These are phyloP conservation scores for Asarcornis scutulata DNA, from an alignment of 2,113 vertebrate genomes.

Conservation along the genomic window DNA sequence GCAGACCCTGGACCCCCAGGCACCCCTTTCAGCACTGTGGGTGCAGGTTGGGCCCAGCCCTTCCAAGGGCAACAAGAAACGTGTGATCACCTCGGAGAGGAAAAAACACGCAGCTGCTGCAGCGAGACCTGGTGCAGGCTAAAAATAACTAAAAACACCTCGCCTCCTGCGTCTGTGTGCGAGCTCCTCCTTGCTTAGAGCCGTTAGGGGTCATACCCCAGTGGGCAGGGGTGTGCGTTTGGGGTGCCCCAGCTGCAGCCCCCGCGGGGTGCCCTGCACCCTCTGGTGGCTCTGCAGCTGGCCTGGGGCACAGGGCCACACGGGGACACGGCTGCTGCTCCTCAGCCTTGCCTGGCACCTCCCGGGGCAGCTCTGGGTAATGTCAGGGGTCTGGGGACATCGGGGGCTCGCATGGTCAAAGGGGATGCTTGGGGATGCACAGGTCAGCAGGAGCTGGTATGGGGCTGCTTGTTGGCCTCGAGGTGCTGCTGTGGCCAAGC, in stretches of 20 bases:
- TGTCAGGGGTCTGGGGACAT: not conserved
- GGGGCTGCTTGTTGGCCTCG: not conserved
- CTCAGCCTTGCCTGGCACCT: not conserved
- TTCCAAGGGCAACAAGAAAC: not conserved
- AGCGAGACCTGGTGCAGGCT: not conserved
- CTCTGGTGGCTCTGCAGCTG: no score
- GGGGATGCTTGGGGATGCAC: rapidly evolving
- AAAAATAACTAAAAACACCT: slow-evolving; percentile 66
- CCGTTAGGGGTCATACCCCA: slow-evolving; percentile 59
- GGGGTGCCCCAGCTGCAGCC: no score
- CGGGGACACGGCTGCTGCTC: not conserved
- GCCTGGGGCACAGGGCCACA: not conserved
- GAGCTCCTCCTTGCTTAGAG: not conserved
- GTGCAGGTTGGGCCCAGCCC: not conserved
- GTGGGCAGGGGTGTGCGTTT: slow-evolving; percentile 11
- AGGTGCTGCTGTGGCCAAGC: not conserved
- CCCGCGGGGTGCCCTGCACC: no score
- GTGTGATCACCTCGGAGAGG: not conserved
- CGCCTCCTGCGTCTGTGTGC: not conserved
- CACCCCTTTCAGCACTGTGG: not conserved
- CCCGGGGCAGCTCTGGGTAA: not conserved
- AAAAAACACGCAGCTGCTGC: not conserved
- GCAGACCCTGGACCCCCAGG: not conserved
- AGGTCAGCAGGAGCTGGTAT: not conserved
- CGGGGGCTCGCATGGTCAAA: rapidly evolving